Evolutionary conservation across 2,888 invertebrate species (phyloP).

Genomic region (Acanthosepion pharaonis): DNA sequence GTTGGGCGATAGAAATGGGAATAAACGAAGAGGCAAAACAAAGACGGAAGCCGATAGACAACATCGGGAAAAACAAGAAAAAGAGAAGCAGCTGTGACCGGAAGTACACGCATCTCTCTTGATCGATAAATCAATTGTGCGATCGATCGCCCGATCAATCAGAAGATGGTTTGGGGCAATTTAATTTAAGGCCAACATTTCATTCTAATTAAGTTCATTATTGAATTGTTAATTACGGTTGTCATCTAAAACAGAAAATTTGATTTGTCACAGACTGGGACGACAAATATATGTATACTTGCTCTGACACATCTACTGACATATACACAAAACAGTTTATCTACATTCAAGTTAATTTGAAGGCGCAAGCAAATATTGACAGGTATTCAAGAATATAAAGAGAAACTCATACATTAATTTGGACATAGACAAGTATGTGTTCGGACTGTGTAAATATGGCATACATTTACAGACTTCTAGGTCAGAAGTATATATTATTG

Average conservation of each 20-base stretch:
- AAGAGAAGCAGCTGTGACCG: background rate
- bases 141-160: background rate
- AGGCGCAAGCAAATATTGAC: background rate
- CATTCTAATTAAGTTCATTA: conserved; percentile 8
- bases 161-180: background rate
- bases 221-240: background rate
- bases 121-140: background rate
- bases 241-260: background rate
- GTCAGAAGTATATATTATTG: no score
- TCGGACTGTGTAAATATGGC: no score
- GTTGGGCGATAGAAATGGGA: background rate
- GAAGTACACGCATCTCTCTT: background rate
- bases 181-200: background rate
- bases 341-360: background rate
- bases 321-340: background rate
- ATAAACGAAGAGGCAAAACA: background rate
- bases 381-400: no score
- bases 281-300: conserved; percentile 1
- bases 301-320: background rate
- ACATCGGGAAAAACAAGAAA: background rate
- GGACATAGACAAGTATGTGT: no score
- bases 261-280: background rate
- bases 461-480: no score
- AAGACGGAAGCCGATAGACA: background rate
- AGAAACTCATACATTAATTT: no score